Evolutionary conservation across 2,888 invertebrate species (phyloP).

Genomic region (Agriopis leucophaearia): DNA sequence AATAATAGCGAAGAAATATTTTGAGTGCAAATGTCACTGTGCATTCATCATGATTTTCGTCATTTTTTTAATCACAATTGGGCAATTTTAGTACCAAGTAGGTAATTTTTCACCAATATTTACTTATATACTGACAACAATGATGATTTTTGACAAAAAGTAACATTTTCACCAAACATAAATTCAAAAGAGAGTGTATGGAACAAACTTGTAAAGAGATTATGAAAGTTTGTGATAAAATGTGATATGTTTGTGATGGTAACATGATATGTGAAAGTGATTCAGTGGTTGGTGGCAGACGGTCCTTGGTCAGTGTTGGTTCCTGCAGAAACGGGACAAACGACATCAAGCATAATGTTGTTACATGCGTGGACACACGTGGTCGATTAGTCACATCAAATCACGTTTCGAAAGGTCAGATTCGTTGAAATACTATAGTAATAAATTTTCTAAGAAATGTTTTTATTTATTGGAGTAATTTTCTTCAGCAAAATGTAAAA

Average conservation of each 20-base stretch:
- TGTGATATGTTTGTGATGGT: conserved; percentile 36
- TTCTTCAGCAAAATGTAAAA: not conserved
- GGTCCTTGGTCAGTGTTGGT: conserved; percentile 82
- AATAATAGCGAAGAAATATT: not conserved
- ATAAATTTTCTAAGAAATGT: not conserved
- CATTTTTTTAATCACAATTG: too few relatives aligned
- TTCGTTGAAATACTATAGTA: conserved; percentile 26
- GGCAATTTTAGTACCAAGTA: too few relatives aligned
- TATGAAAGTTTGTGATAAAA: conserved; percentile 1
- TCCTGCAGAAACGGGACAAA: conserved; percentile 82
- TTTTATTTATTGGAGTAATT: not conserved
- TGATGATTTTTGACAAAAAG: not conserved
- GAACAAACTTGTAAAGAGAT: not conserved
- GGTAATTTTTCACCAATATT: too few relatives aligned
- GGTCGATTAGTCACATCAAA: conserved; percentile 64
- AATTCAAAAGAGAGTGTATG: not conserved
- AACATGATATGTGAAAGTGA: conserved; percentile 48
- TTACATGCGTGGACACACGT: conserved; percentile 82
- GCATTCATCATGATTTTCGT: not conserved
- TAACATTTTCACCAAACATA: conserved; percentile 13
- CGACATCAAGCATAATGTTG: conserved; percentile 77
- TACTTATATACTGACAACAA: not conserved
- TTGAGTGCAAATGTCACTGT: conserved; percentile 18
- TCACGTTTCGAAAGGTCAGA: conserved; percentile 41
- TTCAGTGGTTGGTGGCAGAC: conserved; percentile 74